Evolutionary conservation across 2,113 vertebrate genomes (phyloP).

Genomic region (Mormyrus lacerda): DNA sequence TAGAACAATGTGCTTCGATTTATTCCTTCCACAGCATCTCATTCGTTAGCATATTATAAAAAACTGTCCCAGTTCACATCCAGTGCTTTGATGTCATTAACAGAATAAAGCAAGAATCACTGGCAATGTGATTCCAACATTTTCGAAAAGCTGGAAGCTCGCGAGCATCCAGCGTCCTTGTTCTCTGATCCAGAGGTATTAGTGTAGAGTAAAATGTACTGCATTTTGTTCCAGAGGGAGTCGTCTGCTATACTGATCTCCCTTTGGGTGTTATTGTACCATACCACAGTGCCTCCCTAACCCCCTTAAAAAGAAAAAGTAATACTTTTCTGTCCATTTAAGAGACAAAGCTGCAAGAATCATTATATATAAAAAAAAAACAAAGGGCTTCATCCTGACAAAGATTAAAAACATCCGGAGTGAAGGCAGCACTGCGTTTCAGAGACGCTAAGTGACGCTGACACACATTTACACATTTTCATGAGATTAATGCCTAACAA

Average conservation of each 20-base stretch:
- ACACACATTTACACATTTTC: background rate
- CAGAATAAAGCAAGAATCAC: background rate
- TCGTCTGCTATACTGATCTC: background rate
- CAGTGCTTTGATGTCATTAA: background rate
- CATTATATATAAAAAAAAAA: background rate
- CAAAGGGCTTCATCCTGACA: background rate
- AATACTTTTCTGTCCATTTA: background rate
- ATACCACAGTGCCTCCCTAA: background rate
- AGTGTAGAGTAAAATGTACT: background rate
- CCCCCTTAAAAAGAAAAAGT: background rate
- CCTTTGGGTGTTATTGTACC: background rate
- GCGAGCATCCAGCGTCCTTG: background rate
- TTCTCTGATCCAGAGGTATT: slow-evolving; percentile 14
- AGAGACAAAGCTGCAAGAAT: background rate
- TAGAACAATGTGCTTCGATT: background rate
- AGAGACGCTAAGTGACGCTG: background rate
- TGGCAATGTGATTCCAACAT: background rate
- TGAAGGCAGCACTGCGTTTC: background rate
- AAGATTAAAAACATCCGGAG: background rate
- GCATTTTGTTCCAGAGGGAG: background rate
- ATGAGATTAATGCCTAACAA: background rate
- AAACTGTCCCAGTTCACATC: background rate
- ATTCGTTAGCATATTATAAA: background rate
- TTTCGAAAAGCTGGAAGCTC: background rate
- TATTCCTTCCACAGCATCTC: background rate